Base-by-base conservation (phyloP, 2,113 vertebrate genomes). In the Petrocephalus microphthalmus region DNA sequence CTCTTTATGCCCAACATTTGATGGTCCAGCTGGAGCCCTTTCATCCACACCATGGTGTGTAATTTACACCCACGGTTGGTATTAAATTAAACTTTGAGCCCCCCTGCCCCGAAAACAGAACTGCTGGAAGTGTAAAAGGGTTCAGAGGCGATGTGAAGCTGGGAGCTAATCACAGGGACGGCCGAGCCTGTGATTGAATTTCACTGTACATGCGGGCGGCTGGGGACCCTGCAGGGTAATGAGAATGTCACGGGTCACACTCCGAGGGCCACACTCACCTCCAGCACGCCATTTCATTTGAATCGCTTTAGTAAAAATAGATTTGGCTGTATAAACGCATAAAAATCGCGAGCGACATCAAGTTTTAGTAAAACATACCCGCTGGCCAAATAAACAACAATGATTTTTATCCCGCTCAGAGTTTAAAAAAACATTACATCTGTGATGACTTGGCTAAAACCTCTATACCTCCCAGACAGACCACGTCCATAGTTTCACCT, bases 231-330 rank as follows among this genome's bases (percentile, higher is more conserved):
- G 60, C 60, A n/a, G n/a, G 25, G 25, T 67, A 67, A 67, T 67
- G 60, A 67, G 25, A 67, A 13, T 3, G 60, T n/a, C 10, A 13
- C 2, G 60, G 60, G 60, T 67, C 60, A 67, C 60, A 29, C 10
- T 11, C n/a, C 1, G 25, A n/a, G n/a, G 60, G n/a, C 60, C 22
- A 29, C 60, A 3, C 25, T 11, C 60, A 67, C 60, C 60, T 67
- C 71, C 71, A 42, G 71, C 1, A 1, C 0, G 60, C 33, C 6
- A 42, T 19, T 42, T 78, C 71, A 78, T 78, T 78, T 78, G 71
- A 78, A 78, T 42, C 33, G 15, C 71, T 78, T 78, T 78, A 78
- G 71, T 78, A 78, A 78, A 78, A 78, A 78, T 42, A 78, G 71
- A 78, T 42, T 78, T 42, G 17, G 71, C 71, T 42, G 33, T 78